These are phyloP conservation scores for Pasiphila rectangulata DNA, from an alignment of 2,888 invertebrate species.

Conservation along the genomic window DNA sequence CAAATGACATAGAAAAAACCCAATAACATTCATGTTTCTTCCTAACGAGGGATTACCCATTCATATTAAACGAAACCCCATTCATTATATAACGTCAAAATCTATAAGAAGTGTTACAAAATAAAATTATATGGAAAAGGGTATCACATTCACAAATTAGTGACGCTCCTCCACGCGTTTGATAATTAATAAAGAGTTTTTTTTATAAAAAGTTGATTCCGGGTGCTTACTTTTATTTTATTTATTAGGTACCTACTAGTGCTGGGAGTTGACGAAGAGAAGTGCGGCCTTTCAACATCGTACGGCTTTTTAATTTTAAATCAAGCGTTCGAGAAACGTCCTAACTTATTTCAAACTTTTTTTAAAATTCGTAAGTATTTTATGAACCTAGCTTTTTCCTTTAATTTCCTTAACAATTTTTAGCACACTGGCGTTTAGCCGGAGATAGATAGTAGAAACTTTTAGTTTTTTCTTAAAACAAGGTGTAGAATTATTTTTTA, in stretches of 20 bases:
- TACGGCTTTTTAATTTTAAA: no score
- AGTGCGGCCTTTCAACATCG: no score
- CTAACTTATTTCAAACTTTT: no score
- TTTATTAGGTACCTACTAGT: constrained; percentile 22
- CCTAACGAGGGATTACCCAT: constrained; percentile 29
- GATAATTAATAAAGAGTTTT: constrained; percentile 74
- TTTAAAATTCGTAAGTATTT: no score
- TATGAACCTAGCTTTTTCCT: no score
- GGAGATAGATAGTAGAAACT: no score
- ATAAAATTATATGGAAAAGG: constrained; percentile 72
- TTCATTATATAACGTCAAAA: constrained; percentile 70
- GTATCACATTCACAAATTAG: constrained; percentile 74
- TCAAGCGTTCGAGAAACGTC: no score
- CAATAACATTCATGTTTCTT: constrained; percentile 14
- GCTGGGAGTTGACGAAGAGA: not conserved
- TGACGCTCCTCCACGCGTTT: constrained; percentile 69
- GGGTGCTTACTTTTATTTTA: constrained; percentile 20
- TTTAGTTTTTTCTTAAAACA: no score
- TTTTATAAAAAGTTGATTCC: constrained; percentile 27
- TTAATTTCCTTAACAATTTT: no score
- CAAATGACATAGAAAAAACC: constrained; percentile 9
- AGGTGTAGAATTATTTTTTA: no score
- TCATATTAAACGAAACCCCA: constrained; percentile 30
- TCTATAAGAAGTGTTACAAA: constrained; percentile 71
- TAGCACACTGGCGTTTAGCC: no score